Percentiles rank a stretch among this genome's conserved stretches.
Conservation (phyloP, 2,113 vertebrate species). For the Triplophysa rosa region DNA sequence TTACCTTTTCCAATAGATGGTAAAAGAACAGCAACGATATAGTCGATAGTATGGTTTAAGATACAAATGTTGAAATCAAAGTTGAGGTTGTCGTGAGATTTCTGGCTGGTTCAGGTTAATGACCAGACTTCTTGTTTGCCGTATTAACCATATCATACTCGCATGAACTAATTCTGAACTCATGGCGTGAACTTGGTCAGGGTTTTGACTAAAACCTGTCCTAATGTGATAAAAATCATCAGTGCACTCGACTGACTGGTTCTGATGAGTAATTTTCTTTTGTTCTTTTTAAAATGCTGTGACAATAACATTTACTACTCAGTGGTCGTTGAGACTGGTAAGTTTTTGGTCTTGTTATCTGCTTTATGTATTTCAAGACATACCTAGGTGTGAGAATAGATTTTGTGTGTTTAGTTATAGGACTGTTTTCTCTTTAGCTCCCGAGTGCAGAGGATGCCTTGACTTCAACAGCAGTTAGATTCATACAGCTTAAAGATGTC, state of each 20-base stretch:
- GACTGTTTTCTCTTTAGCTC: not conserved
- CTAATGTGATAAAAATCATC: not conserved
- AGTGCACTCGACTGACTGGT: not conserved
- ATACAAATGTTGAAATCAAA: not conserved
- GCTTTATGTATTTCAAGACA: conserved; percentile 42
- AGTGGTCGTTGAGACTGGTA: conserved; percentile 97
- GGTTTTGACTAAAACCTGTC: not conserved
- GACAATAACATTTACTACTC: conserved; percentile 74
- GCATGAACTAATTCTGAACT: not conserved
- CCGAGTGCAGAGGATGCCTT: not conserved
- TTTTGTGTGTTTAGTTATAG: conserved; percentile 20
- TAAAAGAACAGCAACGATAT: too few relatives aligned
- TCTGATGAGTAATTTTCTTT: conserved; percentile 50
- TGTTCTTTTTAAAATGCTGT: conserved; percentile 75
- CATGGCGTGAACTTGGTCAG: not conserved
- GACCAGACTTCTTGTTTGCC: not conserved
- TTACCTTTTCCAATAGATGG: not conserved
- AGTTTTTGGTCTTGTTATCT: conserved; percentile 61
- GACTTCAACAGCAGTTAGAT: not conserved
- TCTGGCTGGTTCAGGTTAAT: conserved; percentile 5
- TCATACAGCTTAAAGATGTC: conserved; percentile 17
- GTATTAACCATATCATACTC: conserved; percentile 22
- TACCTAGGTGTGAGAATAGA: not conserved
- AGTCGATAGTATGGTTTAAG: not conserved
- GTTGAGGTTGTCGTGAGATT: not conserved